Evolutionary conservation across 2,888 invertebrate species (phyloP).

Genomic region (Artemia sinica): DNA sequence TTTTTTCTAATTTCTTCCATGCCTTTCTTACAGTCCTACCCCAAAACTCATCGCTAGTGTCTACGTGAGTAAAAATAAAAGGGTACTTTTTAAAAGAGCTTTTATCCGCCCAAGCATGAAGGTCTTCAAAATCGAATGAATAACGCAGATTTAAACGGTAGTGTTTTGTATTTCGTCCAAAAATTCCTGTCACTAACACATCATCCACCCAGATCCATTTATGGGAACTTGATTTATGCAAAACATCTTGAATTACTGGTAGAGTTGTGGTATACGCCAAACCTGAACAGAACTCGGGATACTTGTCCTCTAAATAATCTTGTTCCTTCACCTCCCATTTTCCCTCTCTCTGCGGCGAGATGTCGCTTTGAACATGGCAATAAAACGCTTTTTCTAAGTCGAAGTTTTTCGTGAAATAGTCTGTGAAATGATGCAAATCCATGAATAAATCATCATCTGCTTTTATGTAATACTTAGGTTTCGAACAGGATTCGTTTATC

Average conservation of each 20-base stretch:
- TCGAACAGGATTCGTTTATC: conserved; percentile 26
- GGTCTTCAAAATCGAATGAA: conserved; percentile 26
- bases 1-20: background rate
- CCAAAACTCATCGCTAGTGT: conserved; percentile 17
- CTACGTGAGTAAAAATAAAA: conserved; percentile 20
- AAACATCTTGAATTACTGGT: conserved; percentile 23
- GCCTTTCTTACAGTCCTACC: conserved; percentile 7
- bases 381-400: conserved; percentile 25
- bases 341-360: conserved; percentile 19
- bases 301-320: conserved; percentile 27
- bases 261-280: conserved; percentile 29
- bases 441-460: conserved; percentile 29
- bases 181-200: conserved; percentile 35
- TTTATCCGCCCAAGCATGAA: conserved; percentile 25
- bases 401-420: conserved; percentile 26
- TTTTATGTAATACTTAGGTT: conserved; percentile 27
- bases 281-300: conserved; percentile 30
- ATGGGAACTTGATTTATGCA: conserved; percentile 3
- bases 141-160: conserved; percentile 28
- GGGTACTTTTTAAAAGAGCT: conserved; percentile 8
- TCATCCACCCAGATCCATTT: conserved; percentile 39
- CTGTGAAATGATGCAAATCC: conserved; percentile 27
- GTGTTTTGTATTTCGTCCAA: conserved; percentile 28
- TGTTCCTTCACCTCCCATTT: conserved; percentile 28
- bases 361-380: conserved; percentile 25